Conservation (phyloP, 2,888 invertebrate species). For the Meganola albula region DNA sequence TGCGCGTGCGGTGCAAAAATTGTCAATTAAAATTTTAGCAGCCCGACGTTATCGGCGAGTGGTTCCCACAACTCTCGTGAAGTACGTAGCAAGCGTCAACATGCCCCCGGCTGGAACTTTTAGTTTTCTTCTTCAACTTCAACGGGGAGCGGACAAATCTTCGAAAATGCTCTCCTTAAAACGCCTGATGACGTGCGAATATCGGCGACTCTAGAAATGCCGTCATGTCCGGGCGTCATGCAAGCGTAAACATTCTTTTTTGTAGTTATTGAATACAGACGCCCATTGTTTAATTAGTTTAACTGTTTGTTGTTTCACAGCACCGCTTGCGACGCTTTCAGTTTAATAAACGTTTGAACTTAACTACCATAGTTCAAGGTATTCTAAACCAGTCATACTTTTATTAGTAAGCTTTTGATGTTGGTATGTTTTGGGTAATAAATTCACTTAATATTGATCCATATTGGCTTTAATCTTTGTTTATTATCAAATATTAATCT, state of each 20-base stretch:
- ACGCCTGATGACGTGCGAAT: neutral
- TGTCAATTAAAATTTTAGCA: too few relatives aligned
- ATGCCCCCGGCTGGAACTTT: constrained; percentile 1
- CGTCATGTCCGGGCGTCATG: constrained; percentile 5
- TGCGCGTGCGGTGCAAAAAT: too few relatives aligned
- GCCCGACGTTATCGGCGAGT: too few relatives aligned
- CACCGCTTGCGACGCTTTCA: constrained; percentile 31
- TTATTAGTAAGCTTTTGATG: constrained; percentile 15
- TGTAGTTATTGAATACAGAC: too few relatives aligned
- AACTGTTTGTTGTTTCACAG: constrained; percentile 74
- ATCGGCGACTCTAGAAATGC: neutral
- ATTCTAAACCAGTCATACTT: neutral
- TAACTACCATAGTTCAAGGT: neutral
- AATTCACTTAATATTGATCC: too few relatives aligned
- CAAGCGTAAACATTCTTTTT: too few relatives aligned
- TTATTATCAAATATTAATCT: too few relatives aligned
- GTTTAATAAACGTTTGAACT: constrained; percentile 15
- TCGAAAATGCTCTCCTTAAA: constrained; percentile 1
- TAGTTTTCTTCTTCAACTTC: neutral
- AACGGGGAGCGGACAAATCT: neutral
- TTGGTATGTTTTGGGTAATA: too few relatives aligned
- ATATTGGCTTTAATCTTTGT: too few relatives aligned
- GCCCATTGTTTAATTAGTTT: too few relatives aligned
- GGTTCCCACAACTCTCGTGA: too few relatives aligned
- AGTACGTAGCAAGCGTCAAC: too few relatives aligned